Conservation (phyloP, 2,888 invertebrate species). For the Cheiracanthium punctorium region DNA sequence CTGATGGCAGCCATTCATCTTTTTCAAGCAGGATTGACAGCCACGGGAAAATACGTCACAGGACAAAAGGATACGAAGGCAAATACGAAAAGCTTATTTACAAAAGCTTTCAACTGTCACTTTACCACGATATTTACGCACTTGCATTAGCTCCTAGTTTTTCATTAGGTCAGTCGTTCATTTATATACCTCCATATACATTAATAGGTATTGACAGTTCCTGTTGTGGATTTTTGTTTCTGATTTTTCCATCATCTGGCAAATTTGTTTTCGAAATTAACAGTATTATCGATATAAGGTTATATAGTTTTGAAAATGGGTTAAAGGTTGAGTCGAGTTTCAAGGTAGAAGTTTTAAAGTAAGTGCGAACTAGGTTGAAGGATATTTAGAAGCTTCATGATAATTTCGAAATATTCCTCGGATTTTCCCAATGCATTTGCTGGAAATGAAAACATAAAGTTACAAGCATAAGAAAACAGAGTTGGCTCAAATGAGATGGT, state of each 20-base stretch:
- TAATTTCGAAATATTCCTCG: too few species aligned
- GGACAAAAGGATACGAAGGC: conserved; percentile 25
- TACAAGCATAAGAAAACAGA: too few species aligned
- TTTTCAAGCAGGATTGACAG: conserved; percentile 26
- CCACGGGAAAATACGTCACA: conserved; percentile 9
- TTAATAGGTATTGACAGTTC: not conserved
- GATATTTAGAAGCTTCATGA: too few species aligned
- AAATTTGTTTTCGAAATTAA: conserved; percentile 8
- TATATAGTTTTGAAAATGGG: not conserved
- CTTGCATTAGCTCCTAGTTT: conserved; percentile 18
- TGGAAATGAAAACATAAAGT: too few species aligned
- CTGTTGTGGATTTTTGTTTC: not conserved
- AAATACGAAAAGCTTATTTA: conserved; percentile 35
- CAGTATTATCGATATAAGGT: not conserved
- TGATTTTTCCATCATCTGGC: too few species aligned
- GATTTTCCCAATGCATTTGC: too few species aligned
- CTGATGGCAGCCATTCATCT: conserved; percentile 35
- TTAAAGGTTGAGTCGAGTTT: not conserved
- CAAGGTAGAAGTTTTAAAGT: too few species aligned
- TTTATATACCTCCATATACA: not conserved
- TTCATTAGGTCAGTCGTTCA: conserved; percentile 2
- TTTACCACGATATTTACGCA: conserved; percentile 36
- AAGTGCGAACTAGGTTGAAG: too few species aligned
- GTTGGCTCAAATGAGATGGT: too few species aligned
- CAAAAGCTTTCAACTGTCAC: conserved; percentile 39